Conservation (phyloP, 2,797 vertebrate species). For the Sebastes kiyomatsui region DNA sequence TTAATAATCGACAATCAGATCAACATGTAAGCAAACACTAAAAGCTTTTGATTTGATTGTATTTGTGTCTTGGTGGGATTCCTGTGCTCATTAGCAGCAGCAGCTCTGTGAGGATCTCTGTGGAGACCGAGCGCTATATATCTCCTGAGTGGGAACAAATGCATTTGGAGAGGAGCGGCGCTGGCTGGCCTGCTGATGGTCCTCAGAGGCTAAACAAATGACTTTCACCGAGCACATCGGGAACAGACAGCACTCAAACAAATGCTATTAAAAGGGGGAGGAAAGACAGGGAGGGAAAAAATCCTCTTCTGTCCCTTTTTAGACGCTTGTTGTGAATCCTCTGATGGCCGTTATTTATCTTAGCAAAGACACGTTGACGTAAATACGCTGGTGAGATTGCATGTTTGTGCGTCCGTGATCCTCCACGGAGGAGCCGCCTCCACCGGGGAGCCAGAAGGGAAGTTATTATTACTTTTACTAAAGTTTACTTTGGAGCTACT, state of each 20-base stretch:
- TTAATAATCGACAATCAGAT: slow-evolving; percentile 26
- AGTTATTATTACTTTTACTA: neutral
- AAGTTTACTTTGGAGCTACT: neutral
- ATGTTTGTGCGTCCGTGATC: slow-evolving; percentile 1
- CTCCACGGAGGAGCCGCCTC: slow-evolving; percentile 4
- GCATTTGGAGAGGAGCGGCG: slow-evolving; percentile 63
- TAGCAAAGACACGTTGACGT: slow-evolving; percentile 5
- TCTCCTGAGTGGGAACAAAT: slow-evolving; percentile 67
- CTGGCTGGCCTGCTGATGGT: slow-evolving; percentile 49
- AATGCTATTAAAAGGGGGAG: slow-evolving; percentile 56
- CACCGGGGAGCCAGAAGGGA: neutral
- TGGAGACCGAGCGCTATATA: neutral
- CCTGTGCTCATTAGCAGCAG: slow-evolving; percentile 60
- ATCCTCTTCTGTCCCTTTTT: slow-evolving; percentile 42
- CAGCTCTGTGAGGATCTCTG: slow-evolving; percentile 43
- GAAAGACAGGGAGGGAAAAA: slow-evolving; percentile 21
- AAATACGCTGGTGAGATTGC: slow-evolving; percentile 10
- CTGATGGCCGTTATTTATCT: slow-evolving; percentile 37
- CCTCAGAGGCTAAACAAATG: slow-evolving; percentile 69
- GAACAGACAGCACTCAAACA: slow-evolving; percentile 63
- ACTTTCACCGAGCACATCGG: slow-evolving; percentile 49
- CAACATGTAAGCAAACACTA: slow-evolving; percentile 45
- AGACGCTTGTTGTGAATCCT: slow-evolving; percentile 43
- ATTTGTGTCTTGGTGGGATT: slow-evolving; percentile 43
- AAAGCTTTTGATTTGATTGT: slow-evolving; percentile 63